Conservation (phyloP, 2,888 invertebrate genomes). For the Drosophila neotestacea region DNA sequence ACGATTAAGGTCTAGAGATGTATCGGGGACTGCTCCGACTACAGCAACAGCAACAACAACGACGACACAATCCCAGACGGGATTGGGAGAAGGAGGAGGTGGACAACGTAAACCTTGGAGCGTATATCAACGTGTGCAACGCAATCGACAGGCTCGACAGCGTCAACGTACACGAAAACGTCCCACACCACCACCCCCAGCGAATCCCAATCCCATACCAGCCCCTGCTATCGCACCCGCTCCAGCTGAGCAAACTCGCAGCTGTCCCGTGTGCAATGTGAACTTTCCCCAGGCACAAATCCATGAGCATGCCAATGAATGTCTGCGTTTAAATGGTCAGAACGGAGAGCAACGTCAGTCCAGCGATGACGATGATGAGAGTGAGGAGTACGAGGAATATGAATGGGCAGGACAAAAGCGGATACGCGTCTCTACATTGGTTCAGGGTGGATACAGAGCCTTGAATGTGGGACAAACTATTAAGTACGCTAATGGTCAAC, state of each 20-base stretch:
- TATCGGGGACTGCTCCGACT: background rate
- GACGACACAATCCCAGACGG: constrained; percentile 4
- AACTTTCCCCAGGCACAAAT: constrained; percentile 89
- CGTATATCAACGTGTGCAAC: constrained; percentile 90
- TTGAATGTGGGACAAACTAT: constrained; percentile 84
- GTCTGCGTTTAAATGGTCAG: constrained; percentile 85
- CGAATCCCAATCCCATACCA: constrained; percentile 18
- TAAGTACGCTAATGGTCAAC: constrained; percentile 64
- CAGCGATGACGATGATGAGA: constrained; percentile 89
- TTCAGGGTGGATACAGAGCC: constrained; percentile 89
- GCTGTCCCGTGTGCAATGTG: constrained; percentile 94
- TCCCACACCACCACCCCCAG: constrained; percentile 48
- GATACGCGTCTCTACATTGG: constrained; percentile 90
- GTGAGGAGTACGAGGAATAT: constrained; percentile 91
- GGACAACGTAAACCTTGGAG: constrained; percentile 87
- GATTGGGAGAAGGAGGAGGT: constrained; percentile 3
- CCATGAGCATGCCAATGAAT: constrained; percentile 90
- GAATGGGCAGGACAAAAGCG: constrained; percentile 96
- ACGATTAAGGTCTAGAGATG: constrained; percentile 82
- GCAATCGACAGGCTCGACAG: constrained; percentile 89
- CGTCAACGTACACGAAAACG: constrained; percentile 89
- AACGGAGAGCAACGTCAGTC: constrained; percentile 62
- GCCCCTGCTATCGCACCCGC: constrained; percentile 9
- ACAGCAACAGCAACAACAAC: background rate
- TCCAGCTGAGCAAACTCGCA: constrained; percentile 83